A percentile compares a stretch with the other conserved stretches of the same genome.
These are phyloP conservation scores for Acanthisitta chloris DNA, from an alignment of 2,113 vertebrate species.

Conservation along the genomic window DNA sequence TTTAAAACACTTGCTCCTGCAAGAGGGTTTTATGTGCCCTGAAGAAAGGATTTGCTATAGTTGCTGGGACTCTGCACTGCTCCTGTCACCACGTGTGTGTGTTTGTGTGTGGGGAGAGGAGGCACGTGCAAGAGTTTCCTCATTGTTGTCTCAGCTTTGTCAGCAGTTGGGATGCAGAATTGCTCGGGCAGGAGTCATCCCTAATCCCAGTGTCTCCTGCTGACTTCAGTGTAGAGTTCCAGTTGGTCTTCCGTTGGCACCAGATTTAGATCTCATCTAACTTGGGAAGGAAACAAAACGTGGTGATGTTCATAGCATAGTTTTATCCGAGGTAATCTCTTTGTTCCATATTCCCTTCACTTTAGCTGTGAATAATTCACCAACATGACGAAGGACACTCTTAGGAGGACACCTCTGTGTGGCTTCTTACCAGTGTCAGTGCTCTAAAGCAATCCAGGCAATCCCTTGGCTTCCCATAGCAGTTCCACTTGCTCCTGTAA, in stretches of 20 bases:
- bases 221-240: accelerated
- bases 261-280: accelerated
- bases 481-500: not conserved
- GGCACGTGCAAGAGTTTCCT: accelerated
- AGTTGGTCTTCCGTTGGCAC: accelerated
- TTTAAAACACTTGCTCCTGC: not conserved
- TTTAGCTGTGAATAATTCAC: accelerated
- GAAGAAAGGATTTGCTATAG: not conserved
- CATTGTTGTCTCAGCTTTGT: not conserved
- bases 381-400: accelerated
- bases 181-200: not conserved
- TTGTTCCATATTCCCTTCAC: accelerated
- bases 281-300: not conserved
- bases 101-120: accelerated
- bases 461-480: accelerated
- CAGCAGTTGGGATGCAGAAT: accelerated
- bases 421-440: accelerated
- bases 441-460: accelerated
- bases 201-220: accelerated
- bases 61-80: not conserved
- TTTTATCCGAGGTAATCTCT: accelerated
- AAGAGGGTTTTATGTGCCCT: not conserved
- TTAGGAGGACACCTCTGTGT: accelerated
- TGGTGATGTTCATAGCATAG: accelerated
- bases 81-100: not conserved